Evolutionary conservation across 2,888 invertebrate species (phyloP).

Genomic region (Acanthosepion pharaonis): DNA sequence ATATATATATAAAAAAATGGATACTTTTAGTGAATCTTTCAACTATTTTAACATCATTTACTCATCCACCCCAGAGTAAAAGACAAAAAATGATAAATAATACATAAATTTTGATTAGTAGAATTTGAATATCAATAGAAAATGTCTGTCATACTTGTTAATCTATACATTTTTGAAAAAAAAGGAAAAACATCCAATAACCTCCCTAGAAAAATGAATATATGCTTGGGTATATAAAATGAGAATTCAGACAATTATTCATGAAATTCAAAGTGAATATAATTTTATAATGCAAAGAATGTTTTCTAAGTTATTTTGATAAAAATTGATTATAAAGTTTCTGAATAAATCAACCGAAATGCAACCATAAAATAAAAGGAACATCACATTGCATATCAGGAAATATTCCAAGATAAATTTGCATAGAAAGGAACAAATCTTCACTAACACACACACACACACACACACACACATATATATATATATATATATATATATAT

Average conservation of each 20-base stretch:
- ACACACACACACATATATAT: not conserved
- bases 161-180: not conserved
- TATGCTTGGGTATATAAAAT: too few species aligned
- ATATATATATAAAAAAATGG: too few species aligned
- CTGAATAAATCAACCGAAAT: not conserved
- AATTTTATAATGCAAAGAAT: not conserved
- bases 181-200: not conserved
- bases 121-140: constrained; percentile 4
- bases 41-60: not conserved
- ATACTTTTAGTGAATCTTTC: not conserved
- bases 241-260: not conserved
- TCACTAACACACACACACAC: not conserved
- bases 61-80: not conserved
- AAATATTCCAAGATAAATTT: not conserved
- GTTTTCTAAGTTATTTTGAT: constrained; percentile 33
- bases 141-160: constrained; percentile 33
- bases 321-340: not conserved
- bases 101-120: not conserved
- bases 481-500: not conserved
- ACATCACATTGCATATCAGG: not conserved
- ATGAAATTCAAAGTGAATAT: constrained; percentile 33
- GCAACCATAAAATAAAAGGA: not conserved
- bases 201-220: too few species aligned
- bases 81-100: not conserved
- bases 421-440: not conserved